A percentile compares a stretch with the other conserved stretches of the same genome.
Conservation (phyloP, 2,888 invertebrate species). For the Brachyptera putata region DNA sequence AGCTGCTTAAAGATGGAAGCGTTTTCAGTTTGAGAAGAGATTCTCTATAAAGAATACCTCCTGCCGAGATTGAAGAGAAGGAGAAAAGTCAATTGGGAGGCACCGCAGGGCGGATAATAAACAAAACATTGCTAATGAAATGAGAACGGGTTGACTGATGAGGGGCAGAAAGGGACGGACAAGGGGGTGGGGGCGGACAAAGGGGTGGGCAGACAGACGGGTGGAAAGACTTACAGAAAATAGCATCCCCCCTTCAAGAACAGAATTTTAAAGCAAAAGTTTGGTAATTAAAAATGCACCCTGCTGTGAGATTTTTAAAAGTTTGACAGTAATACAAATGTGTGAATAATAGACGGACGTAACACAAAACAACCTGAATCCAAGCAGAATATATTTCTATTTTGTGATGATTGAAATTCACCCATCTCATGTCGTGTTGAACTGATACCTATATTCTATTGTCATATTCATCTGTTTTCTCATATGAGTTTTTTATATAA, state of each 20-base stretch:
- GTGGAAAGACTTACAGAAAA: not conserved
- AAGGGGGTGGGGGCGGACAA: too few species aligned
- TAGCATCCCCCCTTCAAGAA: too few species aligned
- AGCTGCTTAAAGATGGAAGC: not conserved
- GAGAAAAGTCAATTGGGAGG: not conserved
- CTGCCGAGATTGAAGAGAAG: not conserved
- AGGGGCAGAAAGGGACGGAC: too few species aligned
- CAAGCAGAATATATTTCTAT: too few species aligned
- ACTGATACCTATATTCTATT: too few species aligned
- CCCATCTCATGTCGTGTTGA: too few species aligned
- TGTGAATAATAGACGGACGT: not conserved
- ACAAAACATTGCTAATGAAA: conserved; percentile 21
- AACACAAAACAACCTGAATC: too few species aligned
- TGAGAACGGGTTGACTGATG: conserved; percentile 26
- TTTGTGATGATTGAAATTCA: too few species aligned
- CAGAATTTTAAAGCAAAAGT: too few species aligned
- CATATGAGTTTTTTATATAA: too few species aligned
- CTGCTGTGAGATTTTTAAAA: not conserved
- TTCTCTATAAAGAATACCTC: not conserved
- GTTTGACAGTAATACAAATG: not conserved
- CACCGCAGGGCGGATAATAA: not conserved
- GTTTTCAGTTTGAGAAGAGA: not conserved
- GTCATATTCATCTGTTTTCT: too few species aligned
- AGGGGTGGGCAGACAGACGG: too few species aligned
- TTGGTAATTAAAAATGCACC: conserved; percentile 1